These are phyloP conservation scores for Sebastes vulpes DNA, from an alignment of 2,797 vertebrate species.

Conservation along the genomic window DNA sequence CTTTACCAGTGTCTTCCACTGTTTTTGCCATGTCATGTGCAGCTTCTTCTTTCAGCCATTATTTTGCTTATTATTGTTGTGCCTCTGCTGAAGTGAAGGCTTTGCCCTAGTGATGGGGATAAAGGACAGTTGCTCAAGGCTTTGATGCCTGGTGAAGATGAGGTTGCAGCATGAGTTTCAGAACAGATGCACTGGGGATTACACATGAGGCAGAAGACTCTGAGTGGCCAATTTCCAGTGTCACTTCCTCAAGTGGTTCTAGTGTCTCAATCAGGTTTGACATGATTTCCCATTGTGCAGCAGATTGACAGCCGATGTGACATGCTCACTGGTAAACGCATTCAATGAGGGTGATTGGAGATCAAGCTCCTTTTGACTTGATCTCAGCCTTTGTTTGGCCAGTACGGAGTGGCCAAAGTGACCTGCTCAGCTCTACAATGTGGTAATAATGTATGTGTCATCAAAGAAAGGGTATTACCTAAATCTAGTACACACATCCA, in stretches of 20 bases:
- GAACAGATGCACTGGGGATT: background rate
- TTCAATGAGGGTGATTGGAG: background rate
- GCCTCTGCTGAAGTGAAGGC: background rate
- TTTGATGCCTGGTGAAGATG: background rate
- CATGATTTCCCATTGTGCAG: background rate
- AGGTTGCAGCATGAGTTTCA: background rate
- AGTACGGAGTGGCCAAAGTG: background rate
- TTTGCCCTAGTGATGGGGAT: background rate
- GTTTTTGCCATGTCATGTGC: background rate
- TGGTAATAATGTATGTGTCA: background rate
- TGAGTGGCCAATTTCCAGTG: background rate
- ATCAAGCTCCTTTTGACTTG: background rate
- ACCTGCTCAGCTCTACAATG: background rate
- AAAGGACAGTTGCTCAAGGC: background rate
- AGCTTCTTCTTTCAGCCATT: background rate
- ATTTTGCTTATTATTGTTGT: background rate
- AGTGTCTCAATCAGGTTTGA: background rate
- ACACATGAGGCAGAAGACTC: background rate
- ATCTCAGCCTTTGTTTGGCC: background rate
- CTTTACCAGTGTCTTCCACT: background rate
- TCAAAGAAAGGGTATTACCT: background rate
- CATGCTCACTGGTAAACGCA: background rate
- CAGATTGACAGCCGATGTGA: background rate
- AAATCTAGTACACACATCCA: background rate
- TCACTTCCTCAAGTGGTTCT: background rate